Conservation (phyloP, 30 jellyfish, hydroid and myxozoan species). For the Rhopilema esculentum region DNA sequence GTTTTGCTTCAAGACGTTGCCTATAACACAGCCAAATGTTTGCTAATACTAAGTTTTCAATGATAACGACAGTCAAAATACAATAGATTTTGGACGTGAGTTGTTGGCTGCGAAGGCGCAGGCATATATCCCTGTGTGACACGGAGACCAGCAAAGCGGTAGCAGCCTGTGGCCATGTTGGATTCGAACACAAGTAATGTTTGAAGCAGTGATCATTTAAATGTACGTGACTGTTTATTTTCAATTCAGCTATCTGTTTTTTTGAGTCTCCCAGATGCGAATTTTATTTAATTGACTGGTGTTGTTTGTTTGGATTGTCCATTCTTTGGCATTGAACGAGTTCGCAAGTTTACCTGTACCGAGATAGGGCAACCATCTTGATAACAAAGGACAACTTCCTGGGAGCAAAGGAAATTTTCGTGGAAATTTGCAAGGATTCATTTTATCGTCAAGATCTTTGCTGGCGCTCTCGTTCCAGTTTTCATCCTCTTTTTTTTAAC, state of each 20-base stretch:
- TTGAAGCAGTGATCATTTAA: too few relatives aligned
- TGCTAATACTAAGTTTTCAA: too few relatives aligned
- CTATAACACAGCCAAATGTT: too few relatives aligned
- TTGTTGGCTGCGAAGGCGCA: not conserved
- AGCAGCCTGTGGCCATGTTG: not conserved
- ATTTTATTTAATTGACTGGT: not conserved
- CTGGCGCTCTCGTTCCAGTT: too few relatives aligned
- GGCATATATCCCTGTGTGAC: not conserved
- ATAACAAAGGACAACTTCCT: too few relatives aligned
- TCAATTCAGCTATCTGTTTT: not conserved
- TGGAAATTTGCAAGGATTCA: not conserved
- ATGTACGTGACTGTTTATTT: too few relatives aligned
- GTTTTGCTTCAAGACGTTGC: too few relatives aligned
- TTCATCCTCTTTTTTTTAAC: too few relatives aligned
- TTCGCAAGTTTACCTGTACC: not conserved
- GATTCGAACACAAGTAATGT: not conserved
- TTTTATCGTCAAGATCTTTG: too few relatives aligned
- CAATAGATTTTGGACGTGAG: too few relatives aligned
- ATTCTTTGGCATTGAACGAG: not conserved
- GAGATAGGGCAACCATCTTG: not conserved
- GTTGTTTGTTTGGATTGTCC: not conserved
- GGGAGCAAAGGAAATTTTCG: too few relatives aligned
- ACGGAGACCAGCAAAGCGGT: not conserved
- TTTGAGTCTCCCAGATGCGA: not conserved
- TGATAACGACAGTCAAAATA: too few relatives aligned